Conservation (phyloP, 2,113 vertebrate species). For the Alaudala cheleensis region DNA sequence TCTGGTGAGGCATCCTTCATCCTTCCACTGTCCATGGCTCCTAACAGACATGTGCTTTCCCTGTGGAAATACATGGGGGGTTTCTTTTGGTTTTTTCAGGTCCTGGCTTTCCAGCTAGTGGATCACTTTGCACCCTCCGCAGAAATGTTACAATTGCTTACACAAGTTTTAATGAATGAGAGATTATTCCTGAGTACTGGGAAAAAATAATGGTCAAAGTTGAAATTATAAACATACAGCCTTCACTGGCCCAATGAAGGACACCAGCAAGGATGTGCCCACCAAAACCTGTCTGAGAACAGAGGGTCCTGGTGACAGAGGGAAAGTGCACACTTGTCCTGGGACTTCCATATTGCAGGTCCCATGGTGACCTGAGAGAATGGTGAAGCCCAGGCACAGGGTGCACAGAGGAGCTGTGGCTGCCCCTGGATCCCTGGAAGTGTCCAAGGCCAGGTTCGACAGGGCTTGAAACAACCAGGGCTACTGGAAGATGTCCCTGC, state of each 20-base stretch:
- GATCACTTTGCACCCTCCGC: background rate
- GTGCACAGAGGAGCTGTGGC: background rate
- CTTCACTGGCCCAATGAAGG: background rate
- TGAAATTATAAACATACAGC: background rate
- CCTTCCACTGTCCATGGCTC: background rate
- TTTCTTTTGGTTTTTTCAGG: background rate
- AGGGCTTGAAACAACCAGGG: background rate
- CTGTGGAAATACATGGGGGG: background rate
- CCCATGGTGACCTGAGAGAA: background rate
- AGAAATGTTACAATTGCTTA: background rate
- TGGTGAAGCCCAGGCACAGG: background rate
- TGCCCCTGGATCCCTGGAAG: background rate
- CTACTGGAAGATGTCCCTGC: background rate
- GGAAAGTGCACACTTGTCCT: background rate
- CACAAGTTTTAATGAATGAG: background rate
- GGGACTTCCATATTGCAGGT: background rate
- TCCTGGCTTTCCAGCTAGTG: background rate
- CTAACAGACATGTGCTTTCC: background rate
- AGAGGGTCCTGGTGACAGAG: background rate
- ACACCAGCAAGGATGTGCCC: background rate
- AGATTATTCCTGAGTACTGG: background rate
- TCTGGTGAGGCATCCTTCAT: background rate
- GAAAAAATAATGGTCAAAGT: background rate
- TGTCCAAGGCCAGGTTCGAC: background rate
- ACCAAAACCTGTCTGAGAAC: background rate